Evolutionary conservation across 2,888 invertebrate genomes (phyloP).

Genomic region (Tipula vernalis): DNA sequence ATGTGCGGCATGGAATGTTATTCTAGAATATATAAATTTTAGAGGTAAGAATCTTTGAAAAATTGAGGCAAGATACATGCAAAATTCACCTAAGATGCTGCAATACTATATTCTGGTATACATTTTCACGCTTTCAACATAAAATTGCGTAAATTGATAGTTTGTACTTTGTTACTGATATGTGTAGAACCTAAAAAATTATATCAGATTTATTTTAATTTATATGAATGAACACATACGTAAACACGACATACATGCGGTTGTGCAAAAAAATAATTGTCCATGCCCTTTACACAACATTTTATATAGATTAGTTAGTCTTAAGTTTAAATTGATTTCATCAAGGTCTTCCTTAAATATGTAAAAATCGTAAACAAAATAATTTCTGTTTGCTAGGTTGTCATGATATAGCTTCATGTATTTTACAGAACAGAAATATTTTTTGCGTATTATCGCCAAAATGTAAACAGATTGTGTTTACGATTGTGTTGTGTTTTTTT

Average conservation of each 20-base stretch:
- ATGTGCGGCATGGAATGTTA: background rate
- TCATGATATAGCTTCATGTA: background rate
- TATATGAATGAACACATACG: background rate
- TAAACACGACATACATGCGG: background rate
- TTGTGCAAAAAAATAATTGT: background rate
- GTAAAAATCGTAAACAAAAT: background rate
- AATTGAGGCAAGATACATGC: background rate
- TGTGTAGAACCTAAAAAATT: background rate
- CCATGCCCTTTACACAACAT: background rate
- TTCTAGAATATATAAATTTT: background rate
- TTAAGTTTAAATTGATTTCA: background rate
- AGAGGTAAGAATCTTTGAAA: background rate
- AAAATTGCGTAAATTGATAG: background rate
- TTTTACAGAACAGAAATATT: background rate
- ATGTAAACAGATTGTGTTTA: background rate
- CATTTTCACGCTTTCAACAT: background rate
- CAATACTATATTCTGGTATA: no score
- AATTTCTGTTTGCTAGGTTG: background rate
- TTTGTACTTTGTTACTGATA: background rate
- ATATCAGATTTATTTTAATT: background rate
- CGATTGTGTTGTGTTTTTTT: background rate
- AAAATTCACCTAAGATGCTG: background rate
- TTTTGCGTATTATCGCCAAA: background rate
- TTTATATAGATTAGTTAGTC: background rate
- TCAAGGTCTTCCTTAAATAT: background rate